Conservation (phyloP, 2,888 invertebrate genomes). For the Athrips mouffetella region DNA sequence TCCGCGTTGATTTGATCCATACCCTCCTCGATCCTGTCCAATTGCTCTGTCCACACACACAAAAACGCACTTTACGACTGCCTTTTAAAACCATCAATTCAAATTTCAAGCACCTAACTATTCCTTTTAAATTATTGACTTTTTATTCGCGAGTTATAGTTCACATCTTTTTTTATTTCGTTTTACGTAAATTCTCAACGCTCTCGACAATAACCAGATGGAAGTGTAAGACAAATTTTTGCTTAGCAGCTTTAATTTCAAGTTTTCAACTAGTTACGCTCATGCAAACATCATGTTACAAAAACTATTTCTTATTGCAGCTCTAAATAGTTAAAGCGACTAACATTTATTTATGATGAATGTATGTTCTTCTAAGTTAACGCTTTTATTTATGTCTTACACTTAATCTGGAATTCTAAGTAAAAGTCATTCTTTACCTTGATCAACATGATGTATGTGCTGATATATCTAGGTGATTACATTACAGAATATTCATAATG, state of each 20-base stretch:
- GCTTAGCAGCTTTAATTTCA: conserved; percentile 37
- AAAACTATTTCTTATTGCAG: conserved; percentile 44
- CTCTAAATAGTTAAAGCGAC: conserved; percentile 48
- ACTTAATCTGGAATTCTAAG: conserved; percentile 61
- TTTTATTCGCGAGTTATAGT: conserved; percentile 33
- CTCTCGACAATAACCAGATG: conserved; percentile 73
- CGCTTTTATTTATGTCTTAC: conserved; percentile 55
- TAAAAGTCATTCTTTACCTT: conserved; percentile 57
- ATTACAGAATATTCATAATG: conserved; percentile 57
- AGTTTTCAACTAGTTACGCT: conserved; percentile 47
- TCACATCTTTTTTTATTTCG: conserved; percentile 25
- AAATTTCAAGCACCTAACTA: conserved; percentile 61
- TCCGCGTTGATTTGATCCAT: conserved; percentile 99
- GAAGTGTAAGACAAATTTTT: conserved; percentile 66
- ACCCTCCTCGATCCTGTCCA: conserved; percentile 99
- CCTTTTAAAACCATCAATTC: conserved; percentile 37
- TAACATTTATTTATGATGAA: conserved; percentile 32
- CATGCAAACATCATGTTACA: conserved; percentile 54
- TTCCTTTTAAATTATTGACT: conserved; percentile 4
- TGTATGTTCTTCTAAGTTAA: conserved; percentile 22
- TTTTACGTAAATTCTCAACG: conserved; percentile 75
- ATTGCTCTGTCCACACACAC: conserved; percentile 90
- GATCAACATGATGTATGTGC: conserved; percentile 71
- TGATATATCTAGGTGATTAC: conserved; percentile 69
- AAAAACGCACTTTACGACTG: conserved; percentile 52